Evolutionary conservation across 2,888 invertebrate genomes (phyloP).

Genomic region (Tiliacea aurago): DNA sequence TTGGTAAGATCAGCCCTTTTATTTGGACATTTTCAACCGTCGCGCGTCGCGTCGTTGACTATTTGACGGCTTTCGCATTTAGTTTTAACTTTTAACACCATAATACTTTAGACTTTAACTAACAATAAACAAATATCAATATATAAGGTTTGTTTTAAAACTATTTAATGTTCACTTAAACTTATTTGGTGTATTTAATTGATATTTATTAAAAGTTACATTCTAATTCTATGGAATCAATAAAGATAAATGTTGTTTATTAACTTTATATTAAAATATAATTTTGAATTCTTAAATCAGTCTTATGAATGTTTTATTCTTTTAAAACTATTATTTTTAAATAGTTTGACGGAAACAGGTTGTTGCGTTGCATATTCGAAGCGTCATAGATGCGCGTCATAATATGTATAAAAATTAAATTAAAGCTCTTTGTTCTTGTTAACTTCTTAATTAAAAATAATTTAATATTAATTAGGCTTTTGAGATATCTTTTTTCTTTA

Average conservation of each 20-base stretch:
- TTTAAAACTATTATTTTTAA: constrained; percentile 35
- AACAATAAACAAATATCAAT: constrained; percentile 38
- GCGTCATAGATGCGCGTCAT: constrained; percentile 51
- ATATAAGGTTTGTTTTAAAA: constrained; percentile 40
- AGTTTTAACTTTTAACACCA: constrained; percentile 33
- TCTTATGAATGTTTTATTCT: constrained; percentile 34
- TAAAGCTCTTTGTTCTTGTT: constrained; percentile 44
- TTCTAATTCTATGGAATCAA: constrained; percentile 30
- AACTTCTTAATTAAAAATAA: constrained; percentile 24
- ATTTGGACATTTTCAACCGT: constrained; percentile 7
- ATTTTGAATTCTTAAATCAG: constrained; percentile 43
- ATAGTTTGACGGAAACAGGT: constrained; percentile 13
- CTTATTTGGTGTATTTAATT: constrained; percentile 12
- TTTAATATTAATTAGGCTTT: constrained; percentile 23
- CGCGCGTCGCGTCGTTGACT: neutral
- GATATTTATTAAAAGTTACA: constrained; percentile 12
- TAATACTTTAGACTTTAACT: constrained; percentile 33
- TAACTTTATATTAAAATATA: constrained; percentile 17
- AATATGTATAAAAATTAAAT: constrained; percentile 36
- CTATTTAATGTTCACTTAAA: constrained; percentile 39
- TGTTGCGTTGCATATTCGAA: constrained; percentile 40
- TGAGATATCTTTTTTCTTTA: constrained; percentile 22
- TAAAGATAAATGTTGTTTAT: constrained; percentile 22
- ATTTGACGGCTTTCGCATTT: constrained; percentile 10
- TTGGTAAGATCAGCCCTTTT: too few species aligned